Evolutionary conservation across 2,113 vertebrate species (phyloP).

Genomic region (Boulengeromyrus knoepffleri): DNA sequence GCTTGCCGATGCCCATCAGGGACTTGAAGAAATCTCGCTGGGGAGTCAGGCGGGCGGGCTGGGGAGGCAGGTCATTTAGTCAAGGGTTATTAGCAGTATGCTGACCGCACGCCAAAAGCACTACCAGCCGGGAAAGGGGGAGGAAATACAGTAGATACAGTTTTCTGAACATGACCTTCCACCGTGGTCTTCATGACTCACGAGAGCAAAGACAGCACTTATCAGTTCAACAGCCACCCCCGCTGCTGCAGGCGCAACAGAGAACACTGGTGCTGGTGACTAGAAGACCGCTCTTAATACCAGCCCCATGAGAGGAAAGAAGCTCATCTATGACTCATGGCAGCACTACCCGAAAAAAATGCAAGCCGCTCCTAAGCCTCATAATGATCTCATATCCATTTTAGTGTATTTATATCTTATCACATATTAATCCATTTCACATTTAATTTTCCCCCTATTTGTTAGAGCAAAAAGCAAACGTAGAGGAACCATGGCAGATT

Average conservation of each 20-base stretch:
- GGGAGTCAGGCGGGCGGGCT: slow-evolving; percentile 82
- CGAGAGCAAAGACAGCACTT: not conserved
- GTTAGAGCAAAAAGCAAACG: not conserved
- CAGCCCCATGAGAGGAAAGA: not conserved
- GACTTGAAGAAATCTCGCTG: slow-evolving; percentile 93
- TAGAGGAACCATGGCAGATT: not conserved
- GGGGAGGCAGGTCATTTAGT: not conserved
- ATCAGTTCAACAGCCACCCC: not conserved
- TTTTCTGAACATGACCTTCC: not conserved
- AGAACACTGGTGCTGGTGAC: not conserved
- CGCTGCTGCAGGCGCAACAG: not conserved
- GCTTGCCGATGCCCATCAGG: slow-evolving; percentile 86
- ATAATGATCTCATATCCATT: not conserved
- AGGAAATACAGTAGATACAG: not conserved
- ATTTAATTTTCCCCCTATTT: not conserved
- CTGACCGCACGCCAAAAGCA: not conserved
- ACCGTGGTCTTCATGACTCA: not conserved
- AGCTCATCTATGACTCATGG: not conserved
- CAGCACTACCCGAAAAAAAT: not conserved
- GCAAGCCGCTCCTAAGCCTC: not conserved
- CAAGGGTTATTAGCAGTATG: not conserved
- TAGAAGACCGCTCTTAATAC: not conserved
- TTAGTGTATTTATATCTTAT: not conserved
- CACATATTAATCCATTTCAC: not conserved
- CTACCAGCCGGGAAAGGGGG: not conserved